These are phyloP conservation scores for Calephelis perditalis DNA, from an alignment of 2,888 invertebrate genomes.

Conservation along the genomic window DNA sequence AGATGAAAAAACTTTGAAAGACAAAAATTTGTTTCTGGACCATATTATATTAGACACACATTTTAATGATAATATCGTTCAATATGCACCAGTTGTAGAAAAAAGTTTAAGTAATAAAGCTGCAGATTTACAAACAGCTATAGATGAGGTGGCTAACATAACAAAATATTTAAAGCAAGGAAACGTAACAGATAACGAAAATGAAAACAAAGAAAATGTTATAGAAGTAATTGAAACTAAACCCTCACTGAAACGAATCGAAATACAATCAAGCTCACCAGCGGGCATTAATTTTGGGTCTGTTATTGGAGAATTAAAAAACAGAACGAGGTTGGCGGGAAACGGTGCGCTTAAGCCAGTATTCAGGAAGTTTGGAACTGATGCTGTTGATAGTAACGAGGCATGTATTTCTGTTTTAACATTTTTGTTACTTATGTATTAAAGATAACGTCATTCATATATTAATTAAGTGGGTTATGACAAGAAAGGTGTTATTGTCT, in stretches of 20 bases:
- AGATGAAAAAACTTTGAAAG: neutral
- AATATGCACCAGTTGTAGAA: neutral
- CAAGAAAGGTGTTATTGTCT: too few relatives aligned
- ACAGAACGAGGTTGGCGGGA: constrained; percentile 56
- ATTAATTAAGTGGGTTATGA: too few relatives aligned
- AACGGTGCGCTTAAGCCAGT: constrained; percentile 63
- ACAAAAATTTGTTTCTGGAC: neutral
- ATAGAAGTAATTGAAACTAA: constrained; percentile 37
- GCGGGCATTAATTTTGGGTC: constrained; percentile 63
- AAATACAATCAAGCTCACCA: constrained; percentile 57
- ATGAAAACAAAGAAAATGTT: constrained; percentile 21
- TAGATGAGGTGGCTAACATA: constrained; percentile 48
- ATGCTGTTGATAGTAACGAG: constrained; percentile 50
- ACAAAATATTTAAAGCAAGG: constrained; percentile 37
- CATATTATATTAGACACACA: neutral
- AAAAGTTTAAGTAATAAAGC: neutral
- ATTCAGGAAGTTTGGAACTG: constrained; percentile 63
- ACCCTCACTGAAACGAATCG: constrained; percentile 47
- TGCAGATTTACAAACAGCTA: constrained; percentile 23
- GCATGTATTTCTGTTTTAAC: constrained; percentile 40
- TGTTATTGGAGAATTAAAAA: constrained; percentile 66
- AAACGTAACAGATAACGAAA: constrained; percentile 25
- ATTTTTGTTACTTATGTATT: too few relatives aligned
- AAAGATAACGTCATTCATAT: too few relatives aligned
- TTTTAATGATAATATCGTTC: neutral